These are phyloP conservation scores for Clusia tigrina DNA, from an alignment of 2,888 invertebrate species.

Conservation along the genomic window DNA sequence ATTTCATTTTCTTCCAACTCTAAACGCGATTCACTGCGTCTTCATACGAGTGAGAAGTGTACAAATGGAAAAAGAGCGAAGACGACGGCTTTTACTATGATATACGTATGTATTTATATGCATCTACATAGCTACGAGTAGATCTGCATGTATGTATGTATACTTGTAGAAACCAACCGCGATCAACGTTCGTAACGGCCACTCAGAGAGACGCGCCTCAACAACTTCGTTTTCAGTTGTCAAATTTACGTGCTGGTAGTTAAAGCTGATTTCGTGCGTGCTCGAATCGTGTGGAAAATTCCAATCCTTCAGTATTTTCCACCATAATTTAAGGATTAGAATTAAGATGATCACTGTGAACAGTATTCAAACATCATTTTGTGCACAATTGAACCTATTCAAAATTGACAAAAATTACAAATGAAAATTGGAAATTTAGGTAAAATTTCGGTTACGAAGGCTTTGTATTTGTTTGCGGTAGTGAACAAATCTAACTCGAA, in stretches of 20 bases:
- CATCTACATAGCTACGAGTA: too few species aligned
- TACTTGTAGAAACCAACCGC: too few species aligned
- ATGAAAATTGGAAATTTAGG: slow-evolving; percentile 37
- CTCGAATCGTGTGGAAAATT: background rate
- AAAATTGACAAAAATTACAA: background rate
- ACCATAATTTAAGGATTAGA: background rate
- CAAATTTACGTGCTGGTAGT: slow-evolving; percentile 24
- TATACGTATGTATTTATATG: too few species aligned
- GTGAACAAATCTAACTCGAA: too few species aligned
- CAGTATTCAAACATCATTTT: slow-evolving; percentile 32
- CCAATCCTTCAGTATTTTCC: background rate
- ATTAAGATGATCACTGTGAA: slow-evolving; percentile 9
- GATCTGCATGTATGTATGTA: too few species aligned
- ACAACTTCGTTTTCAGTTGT: slow-evolving; percentile 46
- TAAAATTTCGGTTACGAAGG: slow-evolving; percentile 33
- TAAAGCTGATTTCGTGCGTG: background rate
- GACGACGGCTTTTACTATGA: too few species aligned
- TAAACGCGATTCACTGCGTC: too few species aligned
- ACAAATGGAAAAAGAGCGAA: slow-evolving; percentile 22
- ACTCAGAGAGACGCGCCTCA: background rate
- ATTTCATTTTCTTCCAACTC: too few species aligned
- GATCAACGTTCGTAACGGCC: too few species aligned
- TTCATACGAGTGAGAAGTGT: background rate
- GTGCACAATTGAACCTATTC: background rate
- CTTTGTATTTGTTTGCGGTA: background rate